Percentiles rank a stretch among this genome's conserved stretches.
These are phyloP conservation scores for Mus minutoides DNA, from an alignment of 2,797 vertebrate genomes.

Conservation along the genomic window DNA sequence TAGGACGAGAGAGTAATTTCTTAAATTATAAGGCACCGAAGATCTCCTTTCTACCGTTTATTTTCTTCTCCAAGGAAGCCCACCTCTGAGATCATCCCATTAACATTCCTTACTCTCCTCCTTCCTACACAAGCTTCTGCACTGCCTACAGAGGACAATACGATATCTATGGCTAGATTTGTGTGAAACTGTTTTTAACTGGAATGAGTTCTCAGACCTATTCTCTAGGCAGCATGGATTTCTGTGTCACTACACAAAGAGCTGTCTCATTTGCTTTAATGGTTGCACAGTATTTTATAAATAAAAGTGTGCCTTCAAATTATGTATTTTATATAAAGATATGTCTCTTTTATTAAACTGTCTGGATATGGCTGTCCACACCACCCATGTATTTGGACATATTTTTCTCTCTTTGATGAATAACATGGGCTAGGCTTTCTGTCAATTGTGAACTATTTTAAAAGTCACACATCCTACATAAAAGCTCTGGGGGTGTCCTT, in stretches of 20 bases:
- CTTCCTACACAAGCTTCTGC: background rate
- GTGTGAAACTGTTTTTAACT: conserved; percentile 4
- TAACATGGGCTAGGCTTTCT: background rate
- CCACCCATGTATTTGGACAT: background rate
- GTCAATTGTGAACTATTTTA: conserved; percentile 14
- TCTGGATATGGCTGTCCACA: background rate
- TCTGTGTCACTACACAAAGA: background rate
- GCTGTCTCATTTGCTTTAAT: background rate
- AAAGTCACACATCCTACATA: background rate
- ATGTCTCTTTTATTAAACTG: background rate
- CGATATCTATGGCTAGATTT: background rate
- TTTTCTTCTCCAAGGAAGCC: background rate
- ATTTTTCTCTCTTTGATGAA: background rate
- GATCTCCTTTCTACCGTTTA: background rate
- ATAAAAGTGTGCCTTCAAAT: background rate
- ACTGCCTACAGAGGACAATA: background rate
- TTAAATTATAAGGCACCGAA: conserved; percentile 36
- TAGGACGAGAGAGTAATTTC: background rate
- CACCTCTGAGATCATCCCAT: background rate
- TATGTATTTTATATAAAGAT: conserved; percentile 32
- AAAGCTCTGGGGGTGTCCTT: background rate
- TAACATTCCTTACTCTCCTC: background rate
- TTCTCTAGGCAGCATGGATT: background rate
- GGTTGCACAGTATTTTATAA: background rate
- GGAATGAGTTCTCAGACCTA: background rate